These are phyloP conservation scores for Ernsta delagoae DNA, from an alignment of 2,888 invertebrate species.

Conservation along the genomic window DNA sequence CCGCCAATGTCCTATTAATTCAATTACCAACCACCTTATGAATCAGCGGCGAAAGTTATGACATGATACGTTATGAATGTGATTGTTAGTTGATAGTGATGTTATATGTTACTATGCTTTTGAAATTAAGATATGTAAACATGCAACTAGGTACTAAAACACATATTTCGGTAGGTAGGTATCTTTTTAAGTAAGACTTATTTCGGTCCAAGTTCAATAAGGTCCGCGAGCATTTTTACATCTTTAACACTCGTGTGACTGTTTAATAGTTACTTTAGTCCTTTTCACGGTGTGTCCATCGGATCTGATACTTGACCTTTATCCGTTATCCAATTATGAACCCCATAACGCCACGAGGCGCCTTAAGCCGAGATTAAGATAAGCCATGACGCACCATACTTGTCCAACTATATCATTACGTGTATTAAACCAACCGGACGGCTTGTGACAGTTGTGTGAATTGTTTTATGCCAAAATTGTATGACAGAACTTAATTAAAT, in stretches of 20 bases:
- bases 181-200: no score
- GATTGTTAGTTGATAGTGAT: no score
- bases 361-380: conserved; percentile 78
- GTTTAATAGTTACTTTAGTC: neutral
- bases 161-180: no score
- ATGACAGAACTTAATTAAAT: no score
- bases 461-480: conserved; percentile 9
- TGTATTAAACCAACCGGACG: conserved; percentile 51
- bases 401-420: conserved; percentile 77
- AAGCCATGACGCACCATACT: conserved; percentile 53
- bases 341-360: conserved; percentile 69
- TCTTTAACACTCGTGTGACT: no score
- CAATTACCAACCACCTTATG: conserved; percentile 58
- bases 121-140: no score
- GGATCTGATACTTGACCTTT: conserved; percentile 68
- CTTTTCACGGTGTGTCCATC: conserved; percentile 22
- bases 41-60: conserved; percentile 32
- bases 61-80: neutral
- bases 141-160: no score
- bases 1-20: conserved; percentile 61
- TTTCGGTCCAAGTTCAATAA: no score
- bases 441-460: neutral
- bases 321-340: conserved; percentile 78
- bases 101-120: no score
- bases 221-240: no score